These are phyloP conservation scores for Mormyrus proboscirostris DNA, from an alignment of 2,797 vertebrate genomes.

Conservation along the genomic window DNA sequence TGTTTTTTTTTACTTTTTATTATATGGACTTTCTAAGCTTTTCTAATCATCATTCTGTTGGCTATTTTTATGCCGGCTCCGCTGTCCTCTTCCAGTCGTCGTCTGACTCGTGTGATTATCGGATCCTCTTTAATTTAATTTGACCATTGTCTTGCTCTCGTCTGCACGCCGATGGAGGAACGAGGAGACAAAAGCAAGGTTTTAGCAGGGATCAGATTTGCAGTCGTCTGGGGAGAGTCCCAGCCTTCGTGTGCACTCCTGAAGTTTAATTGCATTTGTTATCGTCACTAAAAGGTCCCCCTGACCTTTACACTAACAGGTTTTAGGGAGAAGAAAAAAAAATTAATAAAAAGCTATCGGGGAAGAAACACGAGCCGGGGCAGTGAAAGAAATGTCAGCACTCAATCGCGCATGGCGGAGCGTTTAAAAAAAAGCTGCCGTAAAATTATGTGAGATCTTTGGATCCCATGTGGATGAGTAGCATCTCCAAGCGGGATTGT, in stretches of 20 bases:
- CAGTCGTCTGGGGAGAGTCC: conserved; percentile 29
- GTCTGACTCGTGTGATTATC: background rate
- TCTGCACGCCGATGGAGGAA: conserved; percentile 20
- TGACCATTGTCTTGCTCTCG: conserved; percentile 10
- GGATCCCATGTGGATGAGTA: background rate
- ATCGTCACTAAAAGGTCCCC: conserved; percentile 60
- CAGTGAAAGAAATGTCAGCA: conserved; percentile 56
- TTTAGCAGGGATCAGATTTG: conserved; percentile 33
- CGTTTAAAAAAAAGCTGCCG: conserved; percentile 35
- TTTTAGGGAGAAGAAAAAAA: conserved; percentile 38
- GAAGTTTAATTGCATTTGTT: conserved; percentile 62
- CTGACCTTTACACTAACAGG: conserved; percentile 66
- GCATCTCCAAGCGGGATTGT: background rate
- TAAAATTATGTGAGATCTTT: conserved; percentile 32
- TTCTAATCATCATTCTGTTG: background rate
- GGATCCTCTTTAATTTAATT: conserved; percentile 29
- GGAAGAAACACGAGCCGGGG: conserved; percentile 42
- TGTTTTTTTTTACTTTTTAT: background rate
- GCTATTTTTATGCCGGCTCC: background rate
- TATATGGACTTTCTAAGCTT: background rate
- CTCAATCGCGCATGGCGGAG: background rate
- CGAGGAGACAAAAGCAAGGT: conserved; percentile 44
- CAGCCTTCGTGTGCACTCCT: conserved; percentile 36
- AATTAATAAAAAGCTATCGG: conserved; percentile 37
- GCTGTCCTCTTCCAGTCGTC: too few relatives aligned